A percentile compares a stretch with the other conserved stretches of the same genome.
Evolutionary conservation across 2,113 vertebrate species (phyloP).

Genomic region (Gallinago undulata): DNA sequence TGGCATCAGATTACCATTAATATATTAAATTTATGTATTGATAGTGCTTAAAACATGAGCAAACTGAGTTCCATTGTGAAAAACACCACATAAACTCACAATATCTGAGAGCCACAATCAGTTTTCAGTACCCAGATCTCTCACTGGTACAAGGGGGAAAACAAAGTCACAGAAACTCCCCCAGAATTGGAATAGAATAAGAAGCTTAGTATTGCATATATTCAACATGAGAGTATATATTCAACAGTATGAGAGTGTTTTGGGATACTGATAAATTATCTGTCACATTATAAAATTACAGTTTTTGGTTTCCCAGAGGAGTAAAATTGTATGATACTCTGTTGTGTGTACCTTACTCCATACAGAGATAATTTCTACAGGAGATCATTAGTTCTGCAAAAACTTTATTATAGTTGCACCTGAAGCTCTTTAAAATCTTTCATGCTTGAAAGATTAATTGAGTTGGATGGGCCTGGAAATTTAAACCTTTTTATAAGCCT

Average conservation of each 20-base stretch:
- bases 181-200: background rate
- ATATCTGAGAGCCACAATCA: background rate
- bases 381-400: conserved; percentile 12
- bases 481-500: background rate
- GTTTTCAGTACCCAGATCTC: background rate
- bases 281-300: background rate
- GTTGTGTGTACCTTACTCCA: background rate
- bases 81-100: background rate
- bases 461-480: background rate
- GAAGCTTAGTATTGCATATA: background rate
- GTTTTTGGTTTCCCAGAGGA: background rate
- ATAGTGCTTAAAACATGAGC: background rate
- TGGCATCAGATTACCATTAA: background rate
- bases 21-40: background rate
- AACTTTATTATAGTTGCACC: conserved; percentile 21
- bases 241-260: background rate
- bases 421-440: conserved; percentile 26
- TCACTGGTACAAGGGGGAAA: background rate
- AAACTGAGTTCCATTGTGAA: background rate
- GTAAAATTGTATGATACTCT: background rate
- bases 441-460: conserved; percentile 14
- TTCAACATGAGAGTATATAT: background rate
- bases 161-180: rapidly evolving
- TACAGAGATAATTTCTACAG: background rate
- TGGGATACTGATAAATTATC: background rate